phyloP scores from a whole-genome alignment of 2,888 invertebrate genomes.

The Cataglyphis rosenhaueri region DNA sequence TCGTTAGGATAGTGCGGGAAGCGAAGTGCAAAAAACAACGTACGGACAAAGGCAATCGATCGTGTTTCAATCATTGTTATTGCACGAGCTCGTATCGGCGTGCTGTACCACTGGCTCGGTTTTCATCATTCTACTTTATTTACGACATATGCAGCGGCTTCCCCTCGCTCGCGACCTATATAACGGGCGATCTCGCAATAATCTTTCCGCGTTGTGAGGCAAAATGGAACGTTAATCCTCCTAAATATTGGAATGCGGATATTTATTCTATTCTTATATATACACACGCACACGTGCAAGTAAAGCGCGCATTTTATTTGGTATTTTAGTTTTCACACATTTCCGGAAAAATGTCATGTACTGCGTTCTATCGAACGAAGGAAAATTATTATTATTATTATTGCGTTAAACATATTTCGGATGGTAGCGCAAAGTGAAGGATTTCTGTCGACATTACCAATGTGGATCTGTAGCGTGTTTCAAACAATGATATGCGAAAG shows the following conservation, averaged over 20 bases:
- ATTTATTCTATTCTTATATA: slow-evolving; percentile 15
- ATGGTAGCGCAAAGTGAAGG: background rate
- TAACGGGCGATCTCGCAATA: slow-evolving; percentile 33
- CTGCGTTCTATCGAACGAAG: background rate
- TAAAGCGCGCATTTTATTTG: slow-evolving; percentile 1
- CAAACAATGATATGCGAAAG: background rate
- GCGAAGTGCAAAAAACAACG: slow-evolving; percentile 32
- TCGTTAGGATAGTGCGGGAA: slow-evolving; percentile 23
- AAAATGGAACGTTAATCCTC: slow-evolving; percentile 29
- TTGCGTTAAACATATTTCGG: slow-evolving; percentile 11
- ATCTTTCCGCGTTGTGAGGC: slow-evolving; percentile 10
- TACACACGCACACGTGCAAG: background rate
- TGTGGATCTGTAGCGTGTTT: background rate
- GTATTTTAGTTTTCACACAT: slow-evolving; percentile 3
- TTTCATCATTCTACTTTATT: slow-evolving; percentile 52
- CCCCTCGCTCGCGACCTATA: slow-evolving; percentile 30
- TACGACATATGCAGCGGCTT: slow-evolving; percentile 6
- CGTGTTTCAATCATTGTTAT: slow-evolving; percentile 41
- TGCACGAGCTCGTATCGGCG: slow-evolving; percentile 12
- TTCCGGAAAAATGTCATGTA: slow-evolving; percentile 1
- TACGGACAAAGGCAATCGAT: slow-evolving; percentile 42
- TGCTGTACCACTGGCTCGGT: slow-evolving; percentile 1
- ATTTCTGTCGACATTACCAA: background rate
- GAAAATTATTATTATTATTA: background rate
- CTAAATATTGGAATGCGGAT: slow-evolving; percentile 6